These are phyloP conservation scores for Antennarius striatus DNA, from an alignment of 2,113 vertebrate genomes.

Conservation along the genomic window DNA sequence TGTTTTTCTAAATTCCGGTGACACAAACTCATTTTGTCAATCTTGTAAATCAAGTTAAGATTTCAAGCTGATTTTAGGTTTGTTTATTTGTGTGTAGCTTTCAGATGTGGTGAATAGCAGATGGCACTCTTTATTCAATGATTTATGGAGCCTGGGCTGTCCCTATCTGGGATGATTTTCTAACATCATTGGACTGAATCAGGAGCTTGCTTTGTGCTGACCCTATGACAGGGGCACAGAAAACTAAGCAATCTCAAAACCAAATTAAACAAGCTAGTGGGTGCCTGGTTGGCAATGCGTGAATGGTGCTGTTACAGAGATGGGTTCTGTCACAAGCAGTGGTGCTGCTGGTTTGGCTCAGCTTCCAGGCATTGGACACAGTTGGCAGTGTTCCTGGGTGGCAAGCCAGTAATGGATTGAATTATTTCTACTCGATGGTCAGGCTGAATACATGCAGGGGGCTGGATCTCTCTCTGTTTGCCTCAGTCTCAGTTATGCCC, in stretches of 20 bases:
- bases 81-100: neutral
- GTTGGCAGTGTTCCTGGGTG: constrained; percentile 42
- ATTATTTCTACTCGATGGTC: constrained; percentile 40
- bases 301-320: constrained; percentile 9
- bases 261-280: constrained; percentile 34
- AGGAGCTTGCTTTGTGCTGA: constrained; percentile 29
- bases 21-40: neutral
- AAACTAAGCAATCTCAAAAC: constrained; percentile 47
- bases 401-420: constrained; percentile 51
- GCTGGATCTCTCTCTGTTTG: constrained; percentile 8
- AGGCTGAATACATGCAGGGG: constrained; percentile 26
- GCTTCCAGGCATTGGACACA: constrained; percentile 23
- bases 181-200: constrained; percentile 33
- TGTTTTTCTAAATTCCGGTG: neutral
- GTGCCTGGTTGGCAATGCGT: neutral
- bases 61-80: constrained; percentile 4
- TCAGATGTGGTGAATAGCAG: constrained; percentile 11
- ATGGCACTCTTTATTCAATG: constrained; percentile 23
- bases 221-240: constrained; percentile 25
- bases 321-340: constrained; percentile 27
- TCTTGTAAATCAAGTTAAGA: neutral
- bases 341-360: constrained; percentile 29
- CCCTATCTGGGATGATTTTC: constrained; percentile 28
- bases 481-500: constrained; percentile 14
- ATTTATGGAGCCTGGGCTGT: constrained; percentile 47